A percentile compares a stretch with the other conserved stretches of the same genome.
Conservation (phyloP, 1,140 invertebrate genomes). For the Eulimnadia texana region DNA sequence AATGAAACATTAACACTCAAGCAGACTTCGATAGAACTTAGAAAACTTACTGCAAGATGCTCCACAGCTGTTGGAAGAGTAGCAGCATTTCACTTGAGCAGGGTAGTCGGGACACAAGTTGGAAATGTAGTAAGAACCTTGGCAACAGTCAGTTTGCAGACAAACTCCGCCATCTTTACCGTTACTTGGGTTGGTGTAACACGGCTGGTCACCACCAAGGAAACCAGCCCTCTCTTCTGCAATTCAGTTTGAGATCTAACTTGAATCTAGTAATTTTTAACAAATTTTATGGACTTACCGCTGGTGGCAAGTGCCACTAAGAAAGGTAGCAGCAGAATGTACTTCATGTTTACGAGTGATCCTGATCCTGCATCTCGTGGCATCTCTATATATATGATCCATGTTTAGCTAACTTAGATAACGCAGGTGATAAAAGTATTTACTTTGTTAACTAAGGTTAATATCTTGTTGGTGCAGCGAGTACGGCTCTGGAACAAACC, state of each 20-base stretch:
- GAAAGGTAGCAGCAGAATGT: too few species aligned
- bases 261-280: too few species aligned
- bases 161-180: slow-evolving; percentile 18
- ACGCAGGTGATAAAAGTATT: too few species aligned
- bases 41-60: not conserved
- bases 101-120: slow-evolving; percentile 17
- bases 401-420: too few species aligned
- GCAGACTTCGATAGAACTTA: not conserved
- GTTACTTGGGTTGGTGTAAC: slow-evolving; percentile 13
- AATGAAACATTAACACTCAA: not conserved
- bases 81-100: slow-evolving; percentile 15
- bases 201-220: slow-evolving; percentile 14
- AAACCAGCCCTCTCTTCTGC: not conserved
- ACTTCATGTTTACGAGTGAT: too few species aligned
- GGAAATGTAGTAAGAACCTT: slow-evolving; percentile 14
- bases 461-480: too few species aligned
- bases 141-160: slow-evolving; percentile 16
- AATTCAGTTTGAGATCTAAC: not conserved
- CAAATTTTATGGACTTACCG: not conserved
- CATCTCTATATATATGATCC: too few species aligned
- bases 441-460: too few species aligned
- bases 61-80: slow-evolving; percentile 15
- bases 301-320: too few species aligned
- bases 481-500: too few species aligned
- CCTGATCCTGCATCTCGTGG: too few species aligned